Evolutionary conservation across 2,888 invertebrate species (phyloP), one percentile per base, ranked within the genome.

Genomic region (Julus scandinavius): DNA sequence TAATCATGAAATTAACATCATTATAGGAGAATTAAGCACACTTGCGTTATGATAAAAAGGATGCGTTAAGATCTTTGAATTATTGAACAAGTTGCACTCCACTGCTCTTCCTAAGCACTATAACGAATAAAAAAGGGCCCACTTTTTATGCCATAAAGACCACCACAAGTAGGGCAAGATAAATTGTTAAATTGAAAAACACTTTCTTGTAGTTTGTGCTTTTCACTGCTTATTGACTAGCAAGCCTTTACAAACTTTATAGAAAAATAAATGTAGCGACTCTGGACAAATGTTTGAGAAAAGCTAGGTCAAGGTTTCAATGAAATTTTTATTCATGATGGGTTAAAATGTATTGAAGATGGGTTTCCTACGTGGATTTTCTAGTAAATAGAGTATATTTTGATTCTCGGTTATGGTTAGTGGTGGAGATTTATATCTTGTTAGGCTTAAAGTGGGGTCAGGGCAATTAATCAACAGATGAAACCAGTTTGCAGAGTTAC

Each of bases 31-130:
- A 80, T 80, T 80, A 80, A 80, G 80, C 38, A 38, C 80, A 38
- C 29, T 7, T 9, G 38, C 38, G 80, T 80, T 29, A 38, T 29
- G 11, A 80, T 80, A 80, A 80, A 54, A 80, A 80, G 80, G 80
- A 80, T 80, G 80, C 38, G 80, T 80, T 80, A 80, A 80, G 38
- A 80, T 80, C 80, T 80, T 80, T 80, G 80, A 80, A 80, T 80
- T 80, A 80, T 80, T 38, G 80, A 80, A 80, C 80, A 80, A 80
- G 80, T 29, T 80, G 3, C 80, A 80, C 80, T 80, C 13, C 38
- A 38, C 13, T 29, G 38, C 3, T 80, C 29, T 29, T 38, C 63
- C 63, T 45, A 13, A 80, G 80, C 13, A 40, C 80, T 45, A 45
- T 45, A 45, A 80, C 1, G 38, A 11, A 38, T 2, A 40, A 80